Evolutionary conservation across 2,113 vertebrate species (phyloP), one percentile per base, ranked within the genome.

Genomic region (Centrocercus urophasianus): DNA sequence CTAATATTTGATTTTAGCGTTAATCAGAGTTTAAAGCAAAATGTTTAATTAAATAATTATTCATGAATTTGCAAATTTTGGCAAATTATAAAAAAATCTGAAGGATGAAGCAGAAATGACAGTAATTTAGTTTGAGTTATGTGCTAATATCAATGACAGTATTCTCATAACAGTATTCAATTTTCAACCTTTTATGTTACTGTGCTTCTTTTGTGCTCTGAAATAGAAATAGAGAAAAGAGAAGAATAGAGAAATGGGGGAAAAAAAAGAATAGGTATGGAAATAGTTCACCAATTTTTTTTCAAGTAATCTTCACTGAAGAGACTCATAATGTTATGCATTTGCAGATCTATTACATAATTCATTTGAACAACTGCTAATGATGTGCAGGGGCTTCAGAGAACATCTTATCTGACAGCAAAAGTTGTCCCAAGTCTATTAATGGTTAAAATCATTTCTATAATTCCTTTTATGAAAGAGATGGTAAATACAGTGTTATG

Each of bases 331-430:
- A 86, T 93, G 40, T 25, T 73, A 61, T 34, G 40, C 36, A 24
- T 88, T 93, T 92, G 43, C n/a, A 42, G 24, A 71, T 91, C 43
- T 93, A 9, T 93, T 94, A 28, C 76, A 84, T 91, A 90, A 90
- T 91, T 93, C 27, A 93, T 96, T 85, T 88, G 17, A 43, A 69
- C 48, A 28, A 6, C 52, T 78, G 57, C 47, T 73, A 75, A 88
- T 10, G 48, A 25, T 67, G 13, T 32, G 30, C 56, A 48, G 42
- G 61, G 43, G 82, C 76, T 86, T 95, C 90, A 94, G 90, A 93
- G 73, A 59, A 88, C 72, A n/a, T 63, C 36, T 95, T 86, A 90
- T 90, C 76, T 91, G 54, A 90, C 25, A 72, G 69, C 38, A 88
- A 93, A 94, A 78, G 61, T 88, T 91, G 30, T 81, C 70, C 27